Percentiles rank a stretch among this genome's conserved stretches.
Conservation (phyloP, 2,113 vertebrate species). For the Crotalus tigris region DNA sequence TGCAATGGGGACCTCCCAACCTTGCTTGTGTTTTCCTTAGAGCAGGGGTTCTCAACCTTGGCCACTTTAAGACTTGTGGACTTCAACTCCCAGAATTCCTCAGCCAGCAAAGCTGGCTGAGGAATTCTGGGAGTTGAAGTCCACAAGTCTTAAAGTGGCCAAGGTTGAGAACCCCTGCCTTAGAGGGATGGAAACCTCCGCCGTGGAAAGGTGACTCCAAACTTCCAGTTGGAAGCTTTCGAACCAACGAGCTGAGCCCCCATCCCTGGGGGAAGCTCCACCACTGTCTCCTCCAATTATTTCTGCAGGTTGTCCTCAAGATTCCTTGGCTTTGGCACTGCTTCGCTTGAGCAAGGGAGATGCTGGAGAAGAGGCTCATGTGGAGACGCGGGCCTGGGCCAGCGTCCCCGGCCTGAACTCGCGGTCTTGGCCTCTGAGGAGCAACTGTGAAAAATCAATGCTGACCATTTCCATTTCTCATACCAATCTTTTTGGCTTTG, state of each 20-base stretch:
- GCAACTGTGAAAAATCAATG: slow-evolving; percentile 51
- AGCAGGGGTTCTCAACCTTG: too few relatives aligned
- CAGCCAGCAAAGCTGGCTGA: too few relatives aligned
- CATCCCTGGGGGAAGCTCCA: slow-evolving; percentile 34
- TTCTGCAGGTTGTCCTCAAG: slow-evolving; percentile 24
- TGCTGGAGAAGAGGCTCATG: slow-evolving; percentile 50
- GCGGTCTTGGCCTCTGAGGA: slow-evolving; percentile 45
- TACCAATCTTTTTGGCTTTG: slow-evolving; percentile 21
- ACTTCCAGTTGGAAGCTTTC: neutral
- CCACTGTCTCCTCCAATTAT: slow-evolving; percentile 17
- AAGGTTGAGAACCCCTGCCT: too few relatives aligned
- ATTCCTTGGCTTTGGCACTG: slow-evolving; percentile 12
- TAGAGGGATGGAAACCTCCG: neutral
- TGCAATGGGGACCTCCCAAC: neutral
- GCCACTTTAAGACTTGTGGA: too few relatives aligned
- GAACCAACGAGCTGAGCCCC: neutral
- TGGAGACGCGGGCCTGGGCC: slow-evolving; percentile 41
- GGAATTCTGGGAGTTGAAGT: too few relatives aligned
- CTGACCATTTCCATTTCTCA: slow-evolving; percentile 36
- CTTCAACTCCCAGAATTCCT: too few relatives aligned
- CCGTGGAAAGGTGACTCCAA: neutral
- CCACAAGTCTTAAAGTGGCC: too few relatives aligned
- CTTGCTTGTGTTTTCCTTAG: too few relatives aligned
- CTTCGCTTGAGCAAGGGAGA: slow-evolving; percentile 28
- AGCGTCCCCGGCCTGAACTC: slow-evolving; percentile 57